phyloP scores from a whole-genome alignment of 2,113 vertebrate genomes.

The Vulpes vulpes region DNA sequence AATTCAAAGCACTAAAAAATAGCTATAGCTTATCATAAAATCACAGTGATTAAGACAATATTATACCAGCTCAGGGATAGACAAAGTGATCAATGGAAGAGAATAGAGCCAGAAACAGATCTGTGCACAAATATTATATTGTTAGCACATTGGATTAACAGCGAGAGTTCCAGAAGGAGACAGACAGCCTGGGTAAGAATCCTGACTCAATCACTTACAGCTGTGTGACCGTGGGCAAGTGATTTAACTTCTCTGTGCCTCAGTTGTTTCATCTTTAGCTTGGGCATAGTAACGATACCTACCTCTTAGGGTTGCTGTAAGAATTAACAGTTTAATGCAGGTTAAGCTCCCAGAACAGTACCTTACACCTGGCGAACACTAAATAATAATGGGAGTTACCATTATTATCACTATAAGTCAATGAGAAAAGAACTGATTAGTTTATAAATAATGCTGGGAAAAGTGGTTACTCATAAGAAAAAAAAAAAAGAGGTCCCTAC shows the following conservation, averaged over 20 bases:
- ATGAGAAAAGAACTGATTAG: not conserved
- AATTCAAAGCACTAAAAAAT: not conserved
- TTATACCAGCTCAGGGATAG: not conserved
- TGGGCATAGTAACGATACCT: not conserved
- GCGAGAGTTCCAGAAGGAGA: not conserved
- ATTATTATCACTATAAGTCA: not conserved
- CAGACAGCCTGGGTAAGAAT: not conserved
- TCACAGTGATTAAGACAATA: not conserved
- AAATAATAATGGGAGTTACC: not conserved
- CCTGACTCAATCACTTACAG: not conserved
- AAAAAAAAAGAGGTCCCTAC: not conserved
- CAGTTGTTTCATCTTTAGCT: not conserved
- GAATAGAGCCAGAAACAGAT: not conserved
- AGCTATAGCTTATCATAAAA: not conserved
- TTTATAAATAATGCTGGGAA: not conserved
- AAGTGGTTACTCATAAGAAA: not conserved
- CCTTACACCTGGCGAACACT: not conserved
- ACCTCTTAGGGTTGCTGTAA: not conserved
- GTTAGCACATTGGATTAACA: not conserved
- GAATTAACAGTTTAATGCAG: not conserved
- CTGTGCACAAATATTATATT: not conserved
- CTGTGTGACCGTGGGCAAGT: not conserved
- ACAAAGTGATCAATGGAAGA: not conserved
- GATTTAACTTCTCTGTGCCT: not conserved
- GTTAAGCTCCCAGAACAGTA: conserved; percentile 8